Evolutionary conservation across 2,113 vertebrate genomes (phyloP).

Genomic region (Cheirogaleus medius): DNA sequence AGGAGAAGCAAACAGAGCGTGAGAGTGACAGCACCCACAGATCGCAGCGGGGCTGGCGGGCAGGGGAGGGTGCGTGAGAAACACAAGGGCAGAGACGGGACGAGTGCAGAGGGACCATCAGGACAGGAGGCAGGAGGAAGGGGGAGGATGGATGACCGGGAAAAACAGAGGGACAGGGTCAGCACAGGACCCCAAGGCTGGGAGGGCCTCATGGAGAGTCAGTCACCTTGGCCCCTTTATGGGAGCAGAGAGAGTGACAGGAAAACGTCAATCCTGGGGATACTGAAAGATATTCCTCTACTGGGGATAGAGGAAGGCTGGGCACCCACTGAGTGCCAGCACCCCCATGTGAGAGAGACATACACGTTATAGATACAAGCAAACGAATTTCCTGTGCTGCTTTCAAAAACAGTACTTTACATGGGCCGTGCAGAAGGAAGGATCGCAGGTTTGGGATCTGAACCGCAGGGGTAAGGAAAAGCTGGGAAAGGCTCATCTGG

Average conservation of each 20-base stretch:
- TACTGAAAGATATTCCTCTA: no score
- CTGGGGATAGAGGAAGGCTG: neutral
- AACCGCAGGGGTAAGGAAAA: neutral
- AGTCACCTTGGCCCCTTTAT: neutral
- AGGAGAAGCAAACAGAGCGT: neutral
- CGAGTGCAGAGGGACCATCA: neutral
- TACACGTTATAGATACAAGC: accelerated
- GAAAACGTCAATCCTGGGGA: neutral
- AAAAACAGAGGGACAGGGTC: neutral
- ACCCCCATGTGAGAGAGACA: neutral
- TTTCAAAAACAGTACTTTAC: neutral
- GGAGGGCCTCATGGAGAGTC: neutral
- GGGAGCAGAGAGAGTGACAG: neutral
- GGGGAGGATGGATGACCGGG: neutral
- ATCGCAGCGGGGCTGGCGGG: neutral
- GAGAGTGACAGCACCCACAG: no score
- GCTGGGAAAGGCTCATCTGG: neutral
- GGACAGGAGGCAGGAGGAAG: neutral
- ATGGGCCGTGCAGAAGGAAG: neutral
- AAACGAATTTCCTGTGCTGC: neutral
- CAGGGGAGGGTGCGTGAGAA: neutral
- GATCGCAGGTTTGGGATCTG: neutral
- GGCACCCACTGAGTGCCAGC: neutral
- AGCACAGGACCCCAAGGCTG: neutral
- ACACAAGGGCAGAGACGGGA: neutral